phyloP scores from a whole-genome alignment of 2,797 vertebrate species.

The Coracias cyanogaster region DNA sequence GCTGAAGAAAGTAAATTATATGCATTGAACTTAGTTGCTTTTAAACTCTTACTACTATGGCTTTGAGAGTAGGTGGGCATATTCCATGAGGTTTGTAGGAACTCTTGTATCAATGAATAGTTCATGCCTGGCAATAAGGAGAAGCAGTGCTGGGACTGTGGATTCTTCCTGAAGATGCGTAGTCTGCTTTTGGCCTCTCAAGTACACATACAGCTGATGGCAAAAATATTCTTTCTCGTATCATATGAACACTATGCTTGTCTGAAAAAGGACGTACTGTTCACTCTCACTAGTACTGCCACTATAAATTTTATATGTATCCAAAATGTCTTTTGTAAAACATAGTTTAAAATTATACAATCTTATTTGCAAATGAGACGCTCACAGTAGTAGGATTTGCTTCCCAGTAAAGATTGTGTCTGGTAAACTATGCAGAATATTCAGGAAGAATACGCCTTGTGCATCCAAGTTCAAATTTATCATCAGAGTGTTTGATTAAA shows the following conservation, averaged over 20 bases:
- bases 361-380: not conserved
- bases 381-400: not conserved
- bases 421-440: not conserved
- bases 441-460: not conserved
- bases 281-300: not conserved
- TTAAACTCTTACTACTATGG: not conserved
- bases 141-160: not conserved
- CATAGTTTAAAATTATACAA: not conserved
- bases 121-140: not conserved
- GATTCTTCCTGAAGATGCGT: not conserved
- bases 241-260: not conserved
- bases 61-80: not conserved
- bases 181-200: not conserved
- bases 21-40: not conserved
- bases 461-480: conserved; percentile 2
- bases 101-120: accelerated
- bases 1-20: not conserved
- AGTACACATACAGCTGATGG: not conserved
- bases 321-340: not conserved
- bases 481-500: conserved; percentile 20
- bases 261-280: not conserved
- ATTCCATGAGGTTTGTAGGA: not conserved
- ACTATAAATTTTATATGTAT: not conserved
- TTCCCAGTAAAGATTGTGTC: not conserved
- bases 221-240: not conserved